Evolutionary conservation across 2,797 vertebrate species (phyloP).

Genomic region (Falco peregrinus): DNA sequence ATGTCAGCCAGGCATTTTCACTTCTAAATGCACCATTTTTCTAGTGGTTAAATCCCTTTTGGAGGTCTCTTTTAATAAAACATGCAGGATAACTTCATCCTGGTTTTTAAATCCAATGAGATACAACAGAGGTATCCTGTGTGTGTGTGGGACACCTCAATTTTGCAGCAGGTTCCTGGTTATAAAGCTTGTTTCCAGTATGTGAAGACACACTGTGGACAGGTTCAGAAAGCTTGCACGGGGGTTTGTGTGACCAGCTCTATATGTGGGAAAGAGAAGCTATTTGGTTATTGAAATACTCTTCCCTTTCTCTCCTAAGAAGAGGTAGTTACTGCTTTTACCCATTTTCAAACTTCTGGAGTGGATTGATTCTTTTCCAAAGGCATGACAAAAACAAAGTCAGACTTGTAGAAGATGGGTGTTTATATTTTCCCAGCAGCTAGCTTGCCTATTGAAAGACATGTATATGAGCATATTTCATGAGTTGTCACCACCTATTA

Average conservation of each 20-base stretch:
- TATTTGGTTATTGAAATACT: background rate
- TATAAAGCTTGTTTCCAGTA: background rate
- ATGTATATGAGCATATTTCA: background rate
- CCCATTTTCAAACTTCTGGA: background rate
- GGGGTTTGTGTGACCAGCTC: background rate
- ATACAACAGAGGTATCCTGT: background rate
- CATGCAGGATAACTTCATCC: rapidly evolving
- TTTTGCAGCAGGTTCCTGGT: background rate
- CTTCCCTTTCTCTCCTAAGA: background rate
- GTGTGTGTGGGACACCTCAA: background rate
- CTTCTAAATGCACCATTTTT: background rate
- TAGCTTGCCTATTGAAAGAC: background rate
- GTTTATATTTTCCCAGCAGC: background rate
- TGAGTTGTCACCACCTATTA: background rate
- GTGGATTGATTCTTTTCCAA: background rate
- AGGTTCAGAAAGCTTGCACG: background rate
- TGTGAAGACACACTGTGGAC: background rate
- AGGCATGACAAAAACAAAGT: background rate
- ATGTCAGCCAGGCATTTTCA: background rate
- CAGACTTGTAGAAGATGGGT: background rate
- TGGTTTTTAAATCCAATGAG: background rate
- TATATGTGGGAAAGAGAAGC: background rate
- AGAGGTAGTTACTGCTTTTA: background rate
- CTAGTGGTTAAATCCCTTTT: background rate
- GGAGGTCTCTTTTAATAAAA: background rate